These are phyloP conservation scores for Tiliacea citrago DNA, from an alignment of 2,888 invertebrate genomes.

Conservation along the genomic window DNA sequence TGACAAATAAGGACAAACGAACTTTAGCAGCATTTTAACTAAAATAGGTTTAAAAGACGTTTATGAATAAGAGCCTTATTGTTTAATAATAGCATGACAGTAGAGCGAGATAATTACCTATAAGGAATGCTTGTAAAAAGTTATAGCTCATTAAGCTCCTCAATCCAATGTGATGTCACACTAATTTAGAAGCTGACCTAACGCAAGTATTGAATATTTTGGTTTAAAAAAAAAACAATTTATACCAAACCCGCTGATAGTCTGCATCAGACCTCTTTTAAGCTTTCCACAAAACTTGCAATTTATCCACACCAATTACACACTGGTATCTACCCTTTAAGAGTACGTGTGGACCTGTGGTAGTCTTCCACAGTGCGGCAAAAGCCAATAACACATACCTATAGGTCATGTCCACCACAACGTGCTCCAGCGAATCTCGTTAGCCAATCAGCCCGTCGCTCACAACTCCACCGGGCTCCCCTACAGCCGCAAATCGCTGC, in stretches of 20 bases:
- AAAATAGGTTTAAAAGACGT: no score
- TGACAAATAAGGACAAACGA: no score
- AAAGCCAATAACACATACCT: constrained; percentile 2
- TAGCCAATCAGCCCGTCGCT: constrained; percentile 36
- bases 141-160: neutral
- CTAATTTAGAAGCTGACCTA: neutral
- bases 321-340: neutral
- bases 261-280: neutral
- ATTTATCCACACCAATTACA: neutral
- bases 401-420: constrained; percentile 13
- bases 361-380: neutral
- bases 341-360: no score
- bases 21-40: no score
- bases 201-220: no score
- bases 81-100: neutral
- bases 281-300: neutral
- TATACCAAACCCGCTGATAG: neutral
- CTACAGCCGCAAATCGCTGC: constrained; percentile 40
- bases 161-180: neutral
- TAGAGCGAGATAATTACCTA: neutral
- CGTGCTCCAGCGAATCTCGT: constrained; percentile 1
- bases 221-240: no score
- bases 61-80: no score
- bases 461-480: constrained; percentile 21
- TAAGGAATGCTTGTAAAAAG: no score